Conservation (phyloP, 2,113 vertebrate genomes). For the Xyrauchen texanus region DNA sequence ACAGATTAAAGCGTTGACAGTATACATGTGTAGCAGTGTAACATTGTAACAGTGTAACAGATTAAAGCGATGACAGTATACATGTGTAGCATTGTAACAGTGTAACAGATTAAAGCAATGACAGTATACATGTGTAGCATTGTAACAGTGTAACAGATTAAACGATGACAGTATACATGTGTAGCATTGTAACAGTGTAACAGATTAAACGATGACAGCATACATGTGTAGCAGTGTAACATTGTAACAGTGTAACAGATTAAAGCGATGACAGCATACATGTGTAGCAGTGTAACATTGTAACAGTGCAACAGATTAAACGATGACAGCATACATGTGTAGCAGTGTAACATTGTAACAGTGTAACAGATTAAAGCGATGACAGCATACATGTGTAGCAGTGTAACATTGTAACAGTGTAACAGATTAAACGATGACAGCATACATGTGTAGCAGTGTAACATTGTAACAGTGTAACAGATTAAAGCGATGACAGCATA, state of each 20-base stretch:
- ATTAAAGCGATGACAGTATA: too few species aligned
- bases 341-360: not conserved
- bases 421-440: not conserved
- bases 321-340: not conserved
- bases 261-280: too few species aligned
- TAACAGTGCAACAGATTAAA: not conserved
- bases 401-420: not conserved
- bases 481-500: too few species aligned
- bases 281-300: not conserved
- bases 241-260: not conserved
- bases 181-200: not conserved
- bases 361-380: not conserved
- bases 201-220: too few species aligned
- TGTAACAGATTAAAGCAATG: not conserved
- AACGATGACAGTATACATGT: too few species aligned
- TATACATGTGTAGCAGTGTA: not conserved
- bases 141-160: not conserved
- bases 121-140: not conserved
- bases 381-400: not conserved
- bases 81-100: not conserved
- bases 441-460: not conserved
- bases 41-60: not conserved
- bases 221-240: not conserved
- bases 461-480: not conserved
- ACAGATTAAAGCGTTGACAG: too few species aligned